A percentile compares a stretch with the other conserved stretches of the same genome.
Evolutionary conservation across 2,797 vertebrate species (phyloP).

Genomic region (Orientallactaga sibirica): DNA sequence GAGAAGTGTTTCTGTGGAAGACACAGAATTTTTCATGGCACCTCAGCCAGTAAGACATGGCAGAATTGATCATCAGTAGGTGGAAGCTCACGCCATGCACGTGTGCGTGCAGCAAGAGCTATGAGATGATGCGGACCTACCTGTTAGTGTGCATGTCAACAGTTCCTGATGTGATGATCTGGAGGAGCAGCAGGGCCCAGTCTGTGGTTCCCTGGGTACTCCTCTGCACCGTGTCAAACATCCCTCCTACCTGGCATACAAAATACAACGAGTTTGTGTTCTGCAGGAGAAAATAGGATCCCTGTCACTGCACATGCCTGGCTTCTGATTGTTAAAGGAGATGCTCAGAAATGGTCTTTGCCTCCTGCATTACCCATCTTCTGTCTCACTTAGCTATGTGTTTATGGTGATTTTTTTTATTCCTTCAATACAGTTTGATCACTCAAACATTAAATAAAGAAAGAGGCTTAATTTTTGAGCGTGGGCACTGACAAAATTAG

Average conservation of each 20-base stretch:
- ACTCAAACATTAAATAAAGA: not conserved
- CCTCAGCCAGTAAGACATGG: not conserved
- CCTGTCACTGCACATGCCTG: not conserved
- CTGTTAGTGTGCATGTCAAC: constrained; percentile 88
- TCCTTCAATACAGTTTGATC: not conserved
- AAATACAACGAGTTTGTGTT: not conserved
- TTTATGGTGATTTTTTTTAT: not conserved
- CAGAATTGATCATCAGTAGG: not conserved
- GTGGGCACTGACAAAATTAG: not conserved
- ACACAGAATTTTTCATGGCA: not conserved
- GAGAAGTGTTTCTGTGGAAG: constrained; percentile 1
- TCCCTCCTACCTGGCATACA: constrained; percentile 87
- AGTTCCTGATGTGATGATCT: constrained; percentile 87
- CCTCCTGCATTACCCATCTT: not conserved
- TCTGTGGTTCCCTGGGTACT: constrained; percentile 88
- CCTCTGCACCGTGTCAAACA: constrained; percentile 88
- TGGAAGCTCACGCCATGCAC: not conserved
- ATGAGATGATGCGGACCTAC: constrained; percentile 41
- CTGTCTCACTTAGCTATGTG: not conserved
- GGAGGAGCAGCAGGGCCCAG: constrained; percentile 89
- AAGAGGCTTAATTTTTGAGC: not conserved
- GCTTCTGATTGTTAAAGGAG: not conserved
- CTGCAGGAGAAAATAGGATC: not conserved
- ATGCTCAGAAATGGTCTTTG: not conserved
- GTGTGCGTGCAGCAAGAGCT: rapidly evolving